phyloP scores from a whole-genome alignment of 2,113 vertebrate genomes.

The Amphilophus citrinellus region DNA sequence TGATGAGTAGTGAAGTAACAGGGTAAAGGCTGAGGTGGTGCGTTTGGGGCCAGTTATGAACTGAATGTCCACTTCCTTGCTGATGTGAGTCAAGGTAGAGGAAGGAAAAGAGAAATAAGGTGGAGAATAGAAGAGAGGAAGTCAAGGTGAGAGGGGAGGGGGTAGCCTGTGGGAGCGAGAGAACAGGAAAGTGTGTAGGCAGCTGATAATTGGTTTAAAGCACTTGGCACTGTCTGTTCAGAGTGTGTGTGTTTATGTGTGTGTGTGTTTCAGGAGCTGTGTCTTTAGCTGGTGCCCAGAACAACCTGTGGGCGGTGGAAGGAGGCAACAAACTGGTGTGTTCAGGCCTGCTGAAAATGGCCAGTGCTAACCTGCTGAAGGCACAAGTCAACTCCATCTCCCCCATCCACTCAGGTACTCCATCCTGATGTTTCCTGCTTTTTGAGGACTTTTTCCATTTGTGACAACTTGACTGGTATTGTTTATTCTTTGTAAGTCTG shows the following conservation, averaged over 20 bases:
- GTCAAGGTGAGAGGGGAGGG: constrained; percentile 48
- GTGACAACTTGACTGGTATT: background rate
- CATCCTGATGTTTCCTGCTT: background rate
- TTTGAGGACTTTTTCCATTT: background rate
- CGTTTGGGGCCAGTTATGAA: constrained; percentile 3
- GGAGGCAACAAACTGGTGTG: constrained; percentile 97
- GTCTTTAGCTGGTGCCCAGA: constrained; percentile 91
- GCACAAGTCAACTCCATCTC: constrained; percentile 87
- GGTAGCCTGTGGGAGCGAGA: constrained; percentile 41
- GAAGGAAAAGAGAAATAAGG: background rate
- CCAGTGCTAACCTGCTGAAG: constrained; percentile 89
- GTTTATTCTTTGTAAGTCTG: background rate
- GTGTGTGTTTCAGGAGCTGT: constrained; percentile 87
- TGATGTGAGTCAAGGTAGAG: constrained; percentile 36
- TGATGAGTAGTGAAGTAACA: background rate
- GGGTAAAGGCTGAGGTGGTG: background rate
- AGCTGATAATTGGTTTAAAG: constrained; percentile 61
- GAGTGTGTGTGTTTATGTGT: constrained; percentile 22
- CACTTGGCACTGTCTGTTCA: constrained; percentile 38
- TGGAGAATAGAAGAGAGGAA: constrained; percentile 38
- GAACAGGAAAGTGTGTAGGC: constrained; percentile 53
- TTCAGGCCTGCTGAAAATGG: constrained; percentile 90
- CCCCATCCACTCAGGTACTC: constrained; percentile 70
- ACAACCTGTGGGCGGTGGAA: constrained; percentile 96
- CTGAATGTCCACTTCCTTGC: background rate